Percentiles rank a stretch among this genome's conserved stretches.
Conservation (phyloP, 2,113 vertebrate species). For the Peromyscus polionotus region DNA sequence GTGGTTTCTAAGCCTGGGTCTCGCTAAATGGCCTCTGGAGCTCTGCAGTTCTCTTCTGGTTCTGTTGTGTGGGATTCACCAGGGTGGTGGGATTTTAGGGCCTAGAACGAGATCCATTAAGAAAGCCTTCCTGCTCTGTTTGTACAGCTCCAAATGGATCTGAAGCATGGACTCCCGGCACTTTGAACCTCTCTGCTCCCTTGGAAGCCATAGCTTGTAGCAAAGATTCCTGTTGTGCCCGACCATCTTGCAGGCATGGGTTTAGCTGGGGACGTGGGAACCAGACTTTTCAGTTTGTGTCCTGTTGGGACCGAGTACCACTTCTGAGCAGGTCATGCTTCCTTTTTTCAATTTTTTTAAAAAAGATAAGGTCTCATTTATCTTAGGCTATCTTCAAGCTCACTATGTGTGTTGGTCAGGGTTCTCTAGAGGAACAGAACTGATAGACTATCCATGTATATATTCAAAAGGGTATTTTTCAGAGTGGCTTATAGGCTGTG, state of each 20-base stretch:
- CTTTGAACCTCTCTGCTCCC: neutral
- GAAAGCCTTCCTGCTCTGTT: neutral
- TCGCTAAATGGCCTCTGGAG: neutral
- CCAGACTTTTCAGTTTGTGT: neutral
- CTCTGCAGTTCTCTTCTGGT: neutral
- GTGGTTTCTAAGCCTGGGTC: neutral
- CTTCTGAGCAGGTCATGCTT: neutral
- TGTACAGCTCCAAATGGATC: neutral
- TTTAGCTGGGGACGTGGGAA: neutral
- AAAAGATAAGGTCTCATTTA: neutral
- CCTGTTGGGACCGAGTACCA: neutral
- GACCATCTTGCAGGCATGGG: neutral
- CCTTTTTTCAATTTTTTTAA: neutral
- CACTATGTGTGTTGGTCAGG: neutral
- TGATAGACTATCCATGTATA: neutral
- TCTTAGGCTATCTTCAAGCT: neutral
- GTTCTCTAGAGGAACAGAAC: neutral
- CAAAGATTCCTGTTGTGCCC: neutral
- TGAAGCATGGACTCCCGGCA: neutral
- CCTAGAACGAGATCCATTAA: neutral
- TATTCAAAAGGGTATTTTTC: neutral
- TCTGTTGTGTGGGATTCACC: neutral
- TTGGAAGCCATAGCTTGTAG: neutral
- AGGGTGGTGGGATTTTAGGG: neutral
- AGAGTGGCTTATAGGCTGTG: neutral